Conservation (phyloP, 2,113 vertebrate genomes). For the Menura novaehollandiae region DNA sequence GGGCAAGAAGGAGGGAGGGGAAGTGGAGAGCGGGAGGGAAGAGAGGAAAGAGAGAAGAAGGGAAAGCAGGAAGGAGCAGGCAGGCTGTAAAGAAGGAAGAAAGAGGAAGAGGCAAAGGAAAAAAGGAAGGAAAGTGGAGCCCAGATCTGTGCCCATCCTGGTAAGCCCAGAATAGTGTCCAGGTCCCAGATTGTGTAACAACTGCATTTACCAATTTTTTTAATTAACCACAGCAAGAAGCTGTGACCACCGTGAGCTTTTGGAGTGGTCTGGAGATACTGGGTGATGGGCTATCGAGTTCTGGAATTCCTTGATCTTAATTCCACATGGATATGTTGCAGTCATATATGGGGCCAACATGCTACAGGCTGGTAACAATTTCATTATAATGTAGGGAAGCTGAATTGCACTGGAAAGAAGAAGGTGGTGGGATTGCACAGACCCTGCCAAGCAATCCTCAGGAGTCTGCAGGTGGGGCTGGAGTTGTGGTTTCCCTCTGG, state of each 20-base stretch:
- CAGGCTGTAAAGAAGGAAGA: neutral
- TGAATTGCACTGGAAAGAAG: neutral
- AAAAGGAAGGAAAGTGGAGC: neutral
- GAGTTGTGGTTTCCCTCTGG: neutral
- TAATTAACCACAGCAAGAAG: neutral
- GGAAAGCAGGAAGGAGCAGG: neutral
- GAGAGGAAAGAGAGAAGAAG: neutral
- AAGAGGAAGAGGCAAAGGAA: neutral
- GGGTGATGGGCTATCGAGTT: neutral
- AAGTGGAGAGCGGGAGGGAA: neutral
- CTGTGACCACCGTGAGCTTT: neutral
- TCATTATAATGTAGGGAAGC: neutral
- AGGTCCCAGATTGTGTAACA: neutral
- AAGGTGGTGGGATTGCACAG: neutral
- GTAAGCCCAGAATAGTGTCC: neutral
- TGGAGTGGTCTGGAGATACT: neutral
- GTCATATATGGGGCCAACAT: too few relatives aligned
- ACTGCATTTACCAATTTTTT: neutral
- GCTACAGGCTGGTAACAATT: neutral
- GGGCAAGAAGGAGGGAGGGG: neutral
- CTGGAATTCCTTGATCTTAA: neutral
- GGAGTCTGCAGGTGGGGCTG: neutral
- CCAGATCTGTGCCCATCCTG: neutral
- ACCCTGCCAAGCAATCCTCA: neutral
- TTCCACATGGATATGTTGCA: neutral